Conservation (phyloP, 2,113 vertebrate genomes). For the Potamarius usumacintae region DNA sequence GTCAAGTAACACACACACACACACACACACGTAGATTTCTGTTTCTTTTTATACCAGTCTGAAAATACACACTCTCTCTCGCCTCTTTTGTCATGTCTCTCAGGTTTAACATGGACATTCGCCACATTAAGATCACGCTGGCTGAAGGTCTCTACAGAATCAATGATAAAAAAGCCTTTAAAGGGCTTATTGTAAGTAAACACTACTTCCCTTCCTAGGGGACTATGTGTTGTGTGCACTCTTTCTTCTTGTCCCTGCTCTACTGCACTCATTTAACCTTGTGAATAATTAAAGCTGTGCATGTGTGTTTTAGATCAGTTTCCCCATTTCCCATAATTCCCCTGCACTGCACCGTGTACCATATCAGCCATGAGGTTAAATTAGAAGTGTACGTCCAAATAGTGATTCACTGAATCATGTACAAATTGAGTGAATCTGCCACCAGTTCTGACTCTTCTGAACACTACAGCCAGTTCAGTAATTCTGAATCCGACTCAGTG, state of each 20-base stretch:
- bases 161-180: slow-evolving; percentile 91
- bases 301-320: background rate
- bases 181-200: slow-evolving; percentile 78
- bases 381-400: background rate
- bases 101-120: slow-evolving; percentile 86
- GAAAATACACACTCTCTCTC: background rate
- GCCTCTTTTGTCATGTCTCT: background rate
- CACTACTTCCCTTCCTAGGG: background rate
- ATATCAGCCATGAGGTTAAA: background rate
- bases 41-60: background rate
- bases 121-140: slow-evolving; percentile 88
- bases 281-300: background rate
- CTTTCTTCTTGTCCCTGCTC: background rate
- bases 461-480: background rate
- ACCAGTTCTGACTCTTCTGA: background rate
- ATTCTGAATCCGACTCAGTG: background rate
- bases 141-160: slow-evolving; percentile 84
- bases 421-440: background rate
- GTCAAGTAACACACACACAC: slow-evolving; percentile 78
- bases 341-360: background rate
- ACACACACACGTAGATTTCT: background rate
- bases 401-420: background rate
- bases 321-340: background rate
- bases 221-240: background rate
- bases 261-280: background rate